Base-by-base conservation (phyloP, 2,113 vertebrate genomes). In the Boleophthalmus pectinirostris region DNA sequence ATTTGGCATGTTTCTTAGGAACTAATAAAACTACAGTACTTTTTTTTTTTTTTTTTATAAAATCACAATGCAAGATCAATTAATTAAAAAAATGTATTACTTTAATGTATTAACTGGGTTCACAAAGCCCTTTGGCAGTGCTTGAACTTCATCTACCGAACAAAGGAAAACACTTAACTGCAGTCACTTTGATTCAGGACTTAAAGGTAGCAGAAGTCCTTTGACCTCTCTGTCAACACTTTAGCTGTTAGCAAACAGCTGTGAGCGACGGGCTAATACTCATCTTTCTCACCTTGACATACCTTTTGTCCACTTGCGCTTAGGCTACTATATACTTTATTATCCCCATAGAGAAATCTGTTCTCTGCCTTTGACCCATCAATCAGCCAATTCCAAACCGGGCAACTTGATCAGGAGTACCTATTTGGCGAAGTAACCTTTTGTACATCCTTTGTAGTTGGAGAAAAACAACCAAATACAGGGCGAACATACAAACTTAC, bases 161-260 rank as follows among this genome's bases (percentile, higher is more conserved):
- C 23, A 58, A 58, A 15, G 12, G 16, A 33, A 15, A 15, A 6
- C 15, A 38, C 29, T 64, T 35, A 9, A 64, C 16, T 43, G 61
- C 29, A 18, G 20, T 11, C 20, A 38, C 35, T 16, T 33, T 33
- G 25, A 14, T 43, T 38, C 61, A 11, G 35, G 61, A 64, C 16
- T 64, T 20, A 38, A 10, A 38, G 23, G 57, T 60, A 33, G 4
- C 24, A 33, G 58, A 60, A 60, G 29, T 20, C 60, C 25, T 63
- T 38, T n/a, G 29, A 64, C 61, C 35, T 63, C 60, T 7, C 29
- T 38, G 60, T 25, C 60, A 38, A 63, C 60, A 63, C 60, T 14
- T 63, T 38, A 38, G 61, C 29, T 10, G 29, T 35, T 35, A 63
- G 58, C 58, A 61, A 29, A 61, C 58, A 61, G 25, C 58, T 16